Conservation (phyloP, 2,888 invertebrate genomes). For the Oasisia sp. region DNA sequence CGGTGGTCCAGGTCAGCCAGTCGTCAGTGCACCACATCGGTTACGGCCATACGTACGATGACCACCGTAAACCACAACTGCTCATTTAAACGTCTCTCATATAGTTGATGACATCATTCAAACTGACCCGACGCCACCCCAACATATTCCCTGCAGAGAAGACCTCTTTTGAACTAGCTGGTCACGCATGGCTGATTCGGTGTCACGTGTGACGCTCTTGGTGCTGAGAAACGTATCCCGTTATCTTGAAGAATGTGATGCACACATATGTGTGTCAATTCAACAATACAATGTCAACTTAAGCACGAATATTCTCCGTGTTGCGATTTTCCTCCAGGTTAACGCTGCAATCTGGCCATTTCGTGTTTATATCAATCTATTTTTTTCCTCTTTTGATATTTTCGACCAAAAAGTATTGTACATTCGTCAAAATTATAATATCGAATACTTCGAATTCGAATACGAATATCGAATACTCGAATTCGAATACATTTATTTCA, state of each 20-base stretch:
- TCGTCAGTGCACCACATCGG: neutral
- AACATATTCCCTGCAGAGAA: neutral
- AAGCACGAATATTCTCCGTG: neutral
- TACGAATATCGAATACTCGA: too few species aligned
- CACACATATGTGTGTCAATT: neutral
- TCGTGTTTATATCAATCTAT: too few species aligned
- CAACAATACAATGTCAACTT: neutral
- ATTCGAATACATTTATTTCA: too few species aligned
- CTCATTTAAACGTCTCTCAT: neutral
- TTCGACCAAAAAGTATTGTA: too few species aligned
- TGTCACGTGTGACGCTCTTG: neutral
- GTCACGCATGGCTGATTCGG: neutral
- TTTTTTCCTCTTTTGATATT: too few species aligned
- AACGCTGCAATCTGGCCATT: too few species aligned
- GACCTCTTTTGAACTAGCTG: neutral
- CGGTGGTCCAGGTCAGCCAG: neutral
- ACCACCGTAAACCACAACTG: neutral
- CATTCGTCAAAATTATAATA: too few species aligned
- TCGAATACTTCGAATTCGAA: too few species aligned
- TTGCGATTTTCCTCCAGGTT: too few species aligned
- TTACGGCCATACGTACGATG: neutral
- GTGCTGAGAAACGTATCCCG: neutral
- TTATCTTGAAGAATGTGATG: neutral
- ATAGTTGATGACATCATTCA: neutral
- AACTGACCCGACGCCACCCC: neutral